Evolutionary conservation across 2,888 invertebrate genomes (phyloP), one percentile per base, ranked within the genome.

Genomic region (Drosophila tripunctata): DNA sequence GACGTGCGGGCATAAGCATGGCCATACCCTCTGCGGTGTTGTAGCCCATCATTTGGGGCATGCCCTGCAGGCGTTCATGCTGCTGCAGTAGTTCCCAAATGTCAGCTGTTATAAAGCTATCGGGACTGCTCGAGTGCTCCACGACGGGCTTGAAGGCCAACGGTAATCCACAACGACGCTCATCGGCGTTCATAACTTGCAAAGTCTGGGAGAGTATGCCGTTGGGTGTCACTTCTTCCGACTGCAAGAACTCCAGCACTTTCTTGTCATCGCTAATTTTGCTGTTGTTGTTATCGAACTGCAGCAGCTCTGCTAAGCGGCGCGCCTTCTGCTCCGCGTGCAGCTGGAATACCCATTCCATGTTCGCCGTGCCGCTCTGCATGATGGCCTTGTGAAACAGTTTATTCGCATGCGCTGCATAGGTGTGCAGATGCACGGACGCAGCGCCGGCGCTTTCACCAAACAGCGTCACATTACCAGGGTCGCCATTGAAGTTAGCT

Each of bases 21-120:
- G 92, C 91, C 0, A 93, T 68, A 0, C 93, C 94, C 88, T 94
- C 94, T 0, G 92, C 92, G 0, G 93, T 93, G 48, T 92, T 93
- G 0, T 93, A 87, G 4, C 94, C 94, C 68, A 93, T 90, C 3
- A 94, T 91, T 0, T 92, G 84, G 0, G 94, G 93, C 4, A 93
- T 92, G 0, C 92, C 90, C 15, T 92, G 88, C 27, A 91, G 40
- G 1, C 41, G 54, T 1, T 88, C 87, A n/a, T 90, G 91, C 47
- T 80, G 78, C 62, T 90, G 90, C 8, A 93, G 58, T 6, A 93
- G 89, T 36, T 93, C 71, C 78, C 94, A 45, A 86, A 94, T 81
- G 73, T 68, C 70, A 10, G 60, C 54, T 8, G 62, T 69, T 4
- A 91, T 75, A 22, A 91, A 87, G 8, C 87, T 82, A 21, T 91